A percentile compares a stretch with the other conserved stretches of the same genome.
phyloP scores from a whole-genome alignment of 1,140 invertebrate species.

The Antheraea pernyi region DNA sequence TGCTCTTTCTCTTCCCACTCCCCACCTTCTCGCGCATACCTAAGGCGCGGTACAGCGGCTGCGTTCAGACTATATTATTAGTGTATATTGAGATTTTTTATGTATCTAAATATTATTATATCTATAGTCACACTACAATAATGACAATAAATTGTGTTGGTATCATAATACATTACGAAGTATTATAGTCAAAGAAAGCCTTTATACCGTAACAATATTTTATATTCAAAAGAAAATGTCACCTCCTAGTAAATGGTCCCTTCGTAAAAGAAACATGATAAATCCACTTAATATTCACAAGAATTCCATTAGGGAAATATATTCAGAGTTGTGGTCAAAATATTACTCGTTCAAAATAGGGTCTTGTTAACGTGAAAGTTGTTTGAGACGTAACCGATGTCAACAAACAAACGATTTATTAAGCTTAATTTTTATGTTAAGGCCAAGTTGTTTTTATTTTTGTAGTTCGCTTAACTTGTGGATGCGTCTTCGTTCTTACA shows the following conservation, averaged over 20 bases:
- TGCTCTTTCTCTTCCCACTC: no score
- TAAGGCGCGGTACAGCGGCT: no score
- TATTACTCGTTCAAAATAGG: background rate
- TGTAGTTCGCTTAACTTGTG: background rate
- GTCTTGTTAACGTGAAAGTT: background rate
- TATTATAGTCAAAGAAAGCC: background rate
- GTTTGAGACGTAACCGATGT: background rate
- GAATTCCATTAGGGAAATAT: conserved; percentile 2
- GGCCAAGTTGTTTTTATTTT: background rate
- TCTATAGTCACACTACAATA: no score
- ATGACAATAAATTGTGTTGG: no score
- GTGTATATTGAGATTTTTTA: no score
- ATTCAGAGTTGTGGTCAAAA: conserved; percentile 1
- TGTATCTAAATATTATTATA: no score
- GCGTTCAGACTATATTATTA: no score
- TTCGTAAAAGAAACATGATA: background rate
- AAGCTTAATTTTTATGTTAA: background rate
- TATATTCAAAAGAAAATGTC: background rate
- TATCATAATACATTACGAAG: no score
- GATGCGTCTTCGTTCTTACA: no score
- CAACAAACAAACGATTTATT: background rate
- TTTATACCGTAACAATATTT: background rate
- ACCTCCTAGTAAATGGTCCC: background rate
- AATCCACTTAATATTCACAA: conserved; percentile 5
- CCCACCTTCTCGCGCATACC: no score